Base-by-base conservation (phyloP, 2,888 invertebrate genomes). In the Aplocera efformata region DNA sequence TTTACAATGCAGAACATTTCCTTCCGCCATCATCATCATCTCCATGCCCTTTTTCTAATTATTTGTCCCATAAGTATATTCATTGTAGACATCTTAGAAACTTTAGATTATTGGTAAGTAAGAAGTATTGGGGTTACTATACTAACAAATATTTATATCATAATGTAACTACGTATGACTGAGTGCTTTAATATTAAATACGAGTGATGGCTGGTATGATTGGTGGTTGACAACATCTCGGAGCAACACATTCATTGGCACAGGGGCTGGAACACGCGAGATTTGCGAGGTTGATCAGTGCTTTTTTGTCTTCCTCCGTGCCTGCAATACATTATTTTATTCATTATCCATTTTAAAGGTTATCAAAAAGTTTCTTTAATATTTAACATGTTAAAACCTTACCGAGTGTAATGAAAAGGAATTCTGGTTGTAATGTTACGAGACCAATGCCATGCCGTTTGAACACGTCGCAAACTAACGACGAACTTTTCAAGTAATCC, bases 371-470 rank as follows among this genome's bases (percentile, higher is more conserved):
- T 17, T 29, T 13, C n/a, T 6, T 17, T 29, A 10, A 10, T 10
- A 4, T 6, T 30, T 10, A 31, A 10, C 5, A 17, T 2, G 5
- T 5, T 17, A 17, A 17, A 17, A 17, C 13, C 58, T 69, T 66
- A 82, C 85, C 81, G 40, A 72, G 54, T 28, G 76, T 58, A 3
- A 71, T 42, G 0, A 77, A 62, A 7, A 62, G 59, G 40, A 96
- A 97, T 74, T 97, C 97, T 0, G 97, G 96, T 68, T 97, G 97
- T 56, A 97, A 91, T 0, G 97, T 96, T 6, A 96, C 94, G 48
- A 94, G 92, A 1, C 93, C 92, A 35, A 96, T 95, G 3, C 96
- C 96, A 67, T 94, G 93, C 8, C 93, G 92, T 37, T 91, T 89
- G 68, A 97, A 95, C 65, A 95, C 94, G 11, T 92, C 90, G 20